These are phyloP conservation scores for Melanaphis sacchari DNA, from an alignment of 1,140 invertebrate species.

Conservation along the genomic window DNA sequence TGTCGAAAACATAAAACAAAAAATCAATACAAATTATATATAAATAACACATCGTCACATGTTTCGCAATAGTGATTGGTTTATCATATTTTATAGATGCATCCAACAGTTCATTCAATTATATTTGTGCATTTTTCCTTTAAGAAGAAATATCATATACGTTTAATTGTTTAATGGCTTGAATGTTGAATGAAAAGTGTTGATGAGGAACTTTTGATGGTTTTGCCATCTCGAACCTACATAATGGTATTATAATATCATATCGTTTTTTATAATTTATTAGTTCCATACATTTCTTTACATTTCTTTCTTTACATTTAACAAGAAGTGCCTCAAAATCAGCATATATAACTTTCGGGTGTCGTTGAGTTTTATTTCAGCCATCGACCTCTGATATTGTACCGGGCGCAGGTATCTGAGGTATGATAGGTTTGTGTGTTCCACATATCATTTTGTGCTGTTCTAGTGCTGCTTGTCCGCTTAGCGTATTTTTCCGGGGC, in stretches of 20 bases:
- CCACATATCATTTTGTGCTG: too few relatives aligned
- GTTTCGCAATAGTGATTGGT: conserved; percentile 74
- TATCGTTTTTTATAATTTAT: too few relatives aligned
- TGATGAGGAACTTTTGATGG: conserved; percentile 71
- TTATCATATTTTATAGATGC: neutral
- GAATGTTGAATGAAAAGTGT: conserved; percentile 76
- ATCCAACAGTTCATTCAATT: conserved; percentile 70
- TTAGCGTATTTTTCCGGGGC: too few relatives aligned
- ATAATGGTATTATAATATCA: neutral
- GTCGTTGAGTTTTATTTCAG: too few relatives aligned
- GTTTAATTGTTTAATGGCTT: conserved; percentile 71
- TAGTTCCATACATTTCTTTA: too few relatives aligned
- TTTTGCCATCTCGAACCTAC: conserved; percentile 68
- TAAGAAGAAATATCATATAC: conserved; percentile 67
- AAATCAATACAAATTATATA: conserved; percentile 84
- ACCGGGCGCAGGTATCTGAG: too few relatives aligned
- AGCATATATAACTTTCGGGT: too few relatives aligned
- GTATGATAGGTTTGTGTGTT: too few relatives aligned
- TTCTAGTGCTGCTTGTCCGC: too few relatives aligned
- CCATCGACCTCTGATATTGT: too few relatives aligned
- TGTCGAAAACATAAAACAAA: neutral
- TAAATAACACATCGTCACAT: conserved; percentile 78
- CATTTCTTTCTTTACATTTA: too few relatives aligned
- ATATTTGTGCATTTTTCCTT: conserved; percentile 66
- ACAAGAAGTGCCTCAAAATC: too few relatives aligned